These are phyloP conservation scores for Emydoidea blandingii DNA, from an alignment of 2,797 vertebrate species.

Conservation along the genomic window DNA sequence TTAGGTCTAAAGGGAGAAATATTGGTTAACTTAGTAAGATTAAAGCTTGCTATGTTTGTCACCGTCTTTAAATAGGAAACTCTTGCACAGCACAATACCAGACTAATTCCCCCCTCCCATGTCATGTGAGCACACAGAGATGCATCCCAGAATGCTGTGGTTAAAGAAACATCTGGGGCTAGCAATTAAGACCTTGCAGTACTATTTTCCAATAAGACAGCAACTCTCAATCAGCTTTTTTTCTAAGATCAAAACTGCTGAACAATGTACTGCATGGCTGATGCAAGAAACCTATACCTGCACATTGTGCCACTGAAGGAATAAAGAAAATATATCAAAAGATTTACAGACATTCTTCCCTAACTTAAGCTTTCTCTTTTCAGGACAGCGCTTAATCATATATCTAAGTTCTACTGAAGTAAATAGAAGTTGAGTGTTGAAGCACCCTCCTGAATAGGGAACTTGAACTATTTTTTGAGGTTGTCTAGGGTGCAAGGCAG, in stretches of 20 bases:
- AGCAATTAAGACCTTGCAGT: not conserved
- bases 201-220: not conserved
- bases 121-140: not conserved
- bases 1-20: not conserved
- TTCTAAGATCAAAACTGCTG: not conserved
- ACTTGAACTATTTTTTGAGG: not conserved
- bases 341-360: not conserved
- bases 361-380: not conserved
- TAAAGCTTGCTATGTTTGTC: not conserved
- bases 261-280: not conserved
- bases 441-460: not conserved
- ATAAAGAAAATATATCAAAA: not conserved
- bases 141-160: conserved; percentile 26
- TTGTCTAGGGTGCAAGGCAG: not conserved
- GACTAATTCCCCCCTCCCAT: not conserved
- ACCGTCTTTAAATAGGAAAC: not conserved
- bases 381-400: no score
- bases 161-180: not conserved
- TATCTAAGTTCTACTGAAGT: not conserved
- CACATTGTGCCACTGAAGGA: not conserved
- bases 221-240: not conserved
- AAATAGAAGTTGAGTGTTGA: not conserved
- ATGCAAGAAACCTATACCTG: not conserved
- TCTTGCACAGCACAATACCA: conserved; percentile 11
- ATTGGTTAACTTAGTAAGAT: not conserved